These are phyloP conservation scores for Montifringilla adamsi DNA, from an alignment of 2,113 vertebrate genomes.

Conservation along the genomic window DNA sequence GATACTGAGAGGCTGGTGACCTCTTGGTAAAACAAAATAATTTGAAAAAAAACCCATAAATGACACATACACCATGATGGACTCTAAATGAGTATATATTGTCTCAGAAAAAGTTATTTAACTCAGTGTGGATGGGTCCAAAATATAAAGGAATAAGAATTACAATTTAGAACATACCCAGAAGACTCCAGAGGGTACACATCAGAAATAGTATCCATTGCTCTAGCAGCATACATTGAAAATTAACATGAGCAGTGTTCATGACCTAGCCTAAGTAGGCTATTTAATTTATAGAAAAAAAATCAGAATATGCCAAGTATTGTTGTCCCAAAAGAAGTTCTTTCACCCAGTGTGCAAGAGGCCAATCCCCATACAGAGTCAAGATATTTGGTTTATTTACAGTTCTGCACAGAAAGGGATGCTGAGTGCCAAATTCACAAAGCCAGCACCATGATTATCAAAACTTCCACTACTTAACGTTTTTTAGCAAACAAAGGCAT, in stretches of 20 bases:
- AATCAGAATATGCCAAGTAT: not conserved
- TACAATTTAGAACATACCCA: not conserved
- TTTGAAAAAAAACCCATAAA: not conserved
- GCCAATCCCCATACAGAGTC: not conserved
- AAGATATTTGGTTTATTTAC: not conserved
- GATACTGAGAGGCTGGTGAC: not conserved
- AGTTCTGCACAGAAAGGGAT: not conserved
- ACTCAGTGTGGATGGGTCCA: not conserved
- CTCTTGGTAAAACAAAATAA: not conserved
- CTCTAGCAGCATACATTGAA: not conserved
- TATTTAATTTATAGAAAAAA: not conserved
- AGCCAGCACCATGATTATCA: fast-evolving
- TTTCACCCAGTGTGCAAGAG: not conserved
- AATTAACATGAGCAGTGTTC: not conserved
- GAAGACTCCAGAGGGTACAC: not conserved
- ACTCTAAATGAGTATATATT: not conserved
- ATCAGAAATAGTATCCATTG: not conserved
- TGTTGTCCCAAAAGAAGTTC: not conserved
- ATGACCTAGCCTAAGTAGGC: not conserved
- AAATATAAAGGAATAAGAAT: not conserved
- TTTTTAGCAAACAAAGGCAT: not conserved
- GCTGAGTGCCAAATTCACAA: not conserved
- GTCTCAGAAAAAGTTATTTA: not conserved
- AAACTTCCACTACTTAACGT: not conserved
- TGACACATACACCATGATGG: not conserved